phyloP scores from a whole-genome alignment of 1,140 invertebrate species.

The Lerema accius region DNA sequence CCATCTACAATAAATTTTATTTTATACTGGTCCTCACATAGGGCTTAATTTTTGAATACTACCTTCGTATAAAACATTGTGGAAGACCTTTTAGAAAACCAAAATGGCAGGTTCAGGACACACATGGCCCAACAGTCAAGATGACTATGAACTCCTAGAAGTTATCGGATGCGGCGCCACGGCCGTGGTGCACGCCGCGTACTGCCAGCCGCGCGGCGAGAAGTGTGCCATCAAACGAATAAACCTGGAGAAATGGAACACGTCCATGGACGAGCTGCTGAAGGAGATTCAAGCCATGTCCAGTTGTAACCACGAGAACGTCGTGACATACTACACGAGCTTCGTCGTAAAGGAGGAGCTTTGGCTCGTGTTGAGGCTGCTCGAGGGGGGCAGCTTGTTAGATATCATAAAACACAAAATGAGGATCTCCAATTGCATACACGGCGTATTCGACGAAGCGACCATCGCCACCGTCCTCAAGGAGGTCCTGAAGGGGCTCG shows the following conservation, averaged over 20 bases:
- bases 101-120: slow-evolving; percentile 70
- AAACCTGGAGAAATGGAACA: slow-evolving; percentile 99
- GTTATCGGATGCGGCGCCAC: slow-evolving; percentile 97
- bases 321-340: slow-evolving; percentile 99
- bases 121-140: slow-evolving; percentile 96
- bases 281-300: slow-evolving; percentile 99
- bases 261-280: slow-evolving; percentile 98
- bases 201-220: slow-evolving; percentile 96
- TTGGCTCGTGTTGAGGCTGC: slow-evolving; percentile 96
- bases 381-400: slow-evolving; percentile 94
- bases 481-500: slow-evolving; percentile 98
- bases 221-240: slow-evolving; percentile 99
- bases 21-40: slow-evolving; percentile 45
- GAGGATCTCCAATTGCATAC: slow-evolving; percentile 94
- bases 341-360: slow-evolving; percentile 99
- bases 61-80: not conserved
- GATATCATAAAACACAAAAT: slow-evolving; percentile 99
- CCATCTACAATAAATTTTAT: slow-evolving; percentile 33
- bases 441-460: slow-evolving; percentile 99
- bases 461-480: slow-evolving; percentile 99
- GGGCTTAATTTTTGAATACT: slow-evolving; percentile 54
- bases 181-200: slow-evolving; percentile 97
- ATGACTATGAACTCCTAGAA: slow-evolving; percentile 97
- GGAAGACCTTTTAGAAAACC: not conserved
- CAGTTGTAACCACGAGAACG: slow-evolving; percentile 99